Base-by-base conservation (phyloP, 2,797 vertebrate genomes). In the Scolopax bukidnonensis region DNA sequence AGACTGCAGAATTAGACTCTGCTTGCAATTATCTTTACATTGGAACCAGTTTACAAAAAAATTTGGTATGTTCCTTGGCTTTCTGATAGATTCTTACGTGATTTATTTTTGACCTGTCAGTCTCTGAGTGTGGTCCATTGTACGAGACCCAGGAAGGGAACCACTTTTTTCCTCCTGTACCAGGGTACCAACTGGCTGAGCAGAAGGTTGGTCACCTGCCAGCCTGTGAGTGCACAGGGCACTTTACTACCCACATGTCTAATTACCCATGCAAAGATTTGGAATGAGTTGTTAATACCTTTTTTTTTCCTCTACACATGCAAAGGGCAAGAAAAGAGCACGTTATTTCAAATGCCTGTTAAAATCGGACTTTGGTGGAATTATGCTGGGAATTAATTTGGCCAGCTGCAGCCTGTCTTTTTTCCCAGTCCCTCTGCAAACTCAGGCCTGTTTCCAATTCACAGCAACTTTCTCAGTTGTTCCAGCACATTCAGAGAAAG, bases 301-400 rank as follows among this genome's bases (percentile, higher is more conserved):
- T 43, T 43, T 78, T 63, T 68, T 51, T 19, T 4, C 4, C 57
- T 47, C 24, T 57, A 28, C 33, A 6, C 79, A 68, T 32, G 95
- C 76, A 93, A 93, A 96, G 94, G 94, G 86, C 78, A 69, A 85
- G 91, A 21, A 70, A 85, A 87, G 90, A 94, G 83, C 90, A 47
- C 6, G 4, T 90, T 90, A 40, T 88, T 96, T 94, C 16, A 3
- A 67, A 79, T 9, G 94, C 89, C 73, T 88, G 91, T 71, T 91
- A 53, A 85, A 87, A 90, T 87, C 38, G 1, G 79, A 43, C 81
- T 83, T 54, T 33, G 17, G 78, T 59, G 78, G 82, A 71, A 73
- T 91, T 75, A 86, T 0, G 5, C 84, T 79, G 89, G 86, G 93
- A 87, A 87, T 96, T 84, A 92, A 96, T 94, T 92, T 93, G 90